Base-by-base conservation (phyloP, 2,888 invertebrate genomes). In the Platypus cylindrus region DNA sequence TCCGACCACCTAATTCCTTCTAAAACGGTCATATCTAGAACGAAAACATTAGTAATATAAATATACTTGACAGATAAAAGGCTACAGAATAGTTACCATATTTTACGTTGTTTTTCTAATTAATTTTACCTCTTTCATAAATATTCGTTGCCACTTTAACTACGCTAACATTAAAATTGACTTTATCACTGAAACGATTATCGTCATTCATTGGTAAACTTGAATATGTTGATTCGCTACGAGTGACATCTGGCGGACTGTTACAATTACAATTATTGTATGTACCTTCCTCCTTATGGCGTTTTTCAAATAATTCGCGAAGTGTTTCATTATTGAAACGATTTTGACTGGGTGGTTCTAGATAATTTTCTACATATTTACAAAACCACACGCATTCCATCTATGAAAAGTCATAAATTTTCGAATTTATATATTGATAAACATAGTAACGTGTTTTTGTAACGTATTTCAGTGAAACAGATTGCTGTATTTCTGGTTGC, bases 1-100 rank as follows among this genome's bases (percentile, higher is more conserved):
- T 89, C 83, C 2, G 94, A 91, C 97, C 98, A 98, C 55, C 82
- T 75, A 40, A 95, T 86, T 24, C 89, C 90, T 63, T 85, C 82
- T 38, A 93, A 72, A 9, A 94, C 83, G 48, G 80, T 75, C 26
- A 78, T 70, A 39, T 89, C 83, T 80, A 62, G 56, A 38, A 47
- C 26, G 22, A 35, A 32, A 26, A 27, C 14, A 24, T n/a, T n/a
- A n/a, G n/a, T n/a, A n/a, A n/a, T n/a, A n/a, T n/a, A n/a, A n/a
- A n/a, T n/a, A n/a, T n/a, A n/a, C n/a, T n/a, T n/a, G n/a, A n/a
- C n/a, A n/a, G n/a, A n/a, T n/a, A n/a, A n/a, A n/a, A n/a, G n/a
- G n/a, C n/a, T n/a, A n/a, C n/a, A n/a, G n/a, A n/a, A n/a, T n/a
- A n/a, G n/a, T 7, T 20, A 7, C 20, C 20, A 20, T 7, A 20